Percentiles rank a stretch among this genome's conserved stretches.
Evolutionary conservation across 1,140 invertebrate genomes (phyloP).

Genomic region (Armadillidium nasatum): DNA sequence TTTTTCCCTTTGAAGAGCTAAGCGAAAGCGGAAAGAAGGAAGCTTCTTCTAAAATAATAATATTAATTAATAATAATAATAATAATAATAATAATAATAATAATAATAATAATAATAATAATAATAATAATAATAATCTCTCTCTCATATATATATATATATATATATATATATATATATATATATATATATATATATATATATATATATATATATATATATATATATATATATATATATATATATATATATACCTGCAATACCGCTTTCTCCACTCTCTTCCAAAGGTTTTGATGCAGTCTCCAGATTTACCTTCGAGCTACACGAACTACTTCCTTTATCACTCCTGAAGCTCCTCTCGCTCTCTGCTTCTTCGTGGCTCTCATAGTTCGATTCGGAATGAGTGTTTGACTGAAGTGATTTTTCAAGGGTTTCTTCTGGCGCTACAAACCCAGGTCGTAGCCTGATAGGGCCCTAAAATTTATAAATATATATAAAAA

Average conservation of each 20-base stretch:
- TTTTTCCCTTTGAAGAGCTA: constrained; percentile 6
- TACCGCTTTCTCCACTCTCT: no score
- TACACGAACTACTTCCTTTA: neutral
- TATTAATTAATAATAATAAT: neutral
- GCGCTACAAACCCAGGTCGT: constrained; percentile 54
- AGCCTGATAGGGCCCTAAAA: constrained; percentile 33
- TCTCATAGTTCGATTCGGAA: constrained; percentile 10
- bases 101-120: no score
- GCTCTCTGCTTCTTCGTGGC: constrained; percentile 13
- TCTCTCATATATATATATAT: neutral
- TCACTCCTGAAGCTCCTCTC: constrained; percentile 2
- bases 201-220: constrained; percentile 16
- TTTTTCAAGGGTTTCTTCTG: constrained; percentile 68
- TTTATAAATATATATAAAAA: no score
- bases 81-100: no score
- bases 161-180: constrained; percentile 12
- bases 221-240: neutral
- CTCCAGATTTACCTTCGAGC: no score
- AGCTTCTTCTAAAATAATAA: neutral
- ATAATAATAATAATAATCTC: no score
- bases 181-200: constrained; percentile 17
- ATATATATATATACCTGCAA: no score
- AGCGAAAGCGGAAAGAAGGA: neutral
- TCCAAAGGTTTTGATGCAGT: no score
- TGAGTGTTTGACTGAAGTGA: constrained; percentile 54